Base-by-base conservation (phyloP, 2,888 invertebrate species). In the Sinopyrophorus schimmeli region DNA sequence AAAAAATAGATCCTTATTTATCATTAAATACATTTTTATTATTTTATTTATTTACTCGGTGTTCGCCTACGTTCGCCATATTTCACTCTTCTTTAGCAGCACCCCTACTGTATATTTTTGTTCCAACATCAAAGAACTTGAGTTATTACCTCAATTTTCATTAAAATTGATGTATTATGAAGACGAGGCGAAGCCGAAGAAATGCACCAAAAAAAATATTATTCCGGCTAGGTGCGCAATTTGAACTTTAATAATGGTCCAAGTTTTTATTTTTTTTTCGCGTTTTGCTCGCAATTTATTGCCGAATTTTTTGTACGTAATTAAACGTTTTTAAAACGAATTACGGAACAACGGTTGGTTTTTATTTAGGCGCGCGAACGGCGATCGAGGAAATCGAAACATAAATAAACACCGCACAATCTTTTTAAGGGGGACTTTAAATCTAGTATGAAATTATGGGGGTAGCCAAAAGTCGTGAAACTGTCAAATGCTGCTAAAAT, bases 401-500 rank as follows among this genome's bases (percentile, higher is more conserved):
- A 24, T 40, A 50, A 50, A 44, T 46, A 48, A 48, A 28, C 32
- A 32, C 44, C 44, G 40, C 40, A 40, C 39, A 39, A 56, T 53
- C 53, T 47, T 52, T 24, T 39, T 40, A 34, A 58, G 55, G 55
- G 55, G 53, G 52, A 55, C 57, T 57, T 57, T 53, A 57, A 57
- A 57, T 55, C 54, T 47, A 53, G 44, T 55, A 55, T 55, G 43
- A 54, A 59, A 53, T 57, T 57, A 57, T 53, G 54, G 42, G 54
- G 54, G 54, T 46, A 52, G 57, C 50, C 47, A 40, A 35, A n/a
- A 54, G 48, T 55, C 43, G 54, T 54, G 57, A 59, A 59, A 55
- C 55, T 57, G 59, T 59, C 59, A 57, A 59, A 59, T 55, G 44
- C 44, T 23, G 32, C 35, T 59, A 47, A 59, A 59, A 55, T 59